phyloP scores from a whole-genome alignment of 2,888 invertebrate species.

The Phortica okadai region DNA sequence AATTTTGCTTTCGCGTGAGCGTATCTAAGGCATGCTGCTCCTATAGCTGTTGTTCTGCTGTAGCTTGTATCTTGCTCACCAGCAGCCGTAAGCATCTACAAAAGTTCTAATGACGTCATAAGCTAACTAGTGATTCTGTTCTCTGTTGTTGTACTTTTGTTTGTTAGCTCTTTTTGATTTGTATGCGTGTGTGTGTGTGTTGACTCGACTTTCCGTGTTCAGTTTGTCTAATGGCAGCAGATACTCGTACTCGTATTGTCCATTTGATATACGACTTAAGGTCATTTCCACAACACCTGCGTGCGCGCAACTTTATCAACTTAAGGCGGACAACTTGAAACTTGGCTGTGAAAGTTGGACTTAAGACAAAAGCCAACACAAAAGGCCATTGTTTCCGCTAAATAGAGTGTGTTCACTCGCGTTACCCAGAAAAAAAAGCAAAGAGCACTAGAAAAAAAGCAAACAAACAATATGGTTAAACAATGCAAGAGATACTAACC shows the following conservation, averaged over 20 bases:
- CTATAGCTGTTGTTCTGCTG: too few relatives aligned
- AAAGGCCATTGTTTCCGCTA: constrained; percentile 14
- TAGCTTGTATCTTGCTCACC: constrained; percentile 7
- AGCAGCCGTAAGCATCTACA: constrained; percentile 8
- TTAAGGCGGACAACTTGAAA: not conserved
- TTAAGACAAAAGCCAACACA: constrained; percentile 11
- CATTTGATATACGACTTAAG: constrained; percentile 20
- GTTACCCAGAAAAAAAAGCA: not conserved
- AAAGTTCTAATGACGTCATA: constrained; percentile 28
- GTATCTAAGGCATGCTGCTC: not conserved
- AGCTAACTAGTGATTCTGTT: not conserved
- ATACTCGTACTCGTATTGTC: not conserved
- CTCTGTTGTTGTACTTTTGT: not conserved
- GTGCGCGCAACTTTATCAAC: not conserved
- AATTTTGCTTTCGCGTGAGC: constrained; percentile 6
- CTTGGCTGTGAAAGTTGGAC: constrained; percentile 7
- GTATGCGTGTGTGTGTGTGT: not conserved
- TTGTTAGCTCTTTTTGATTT: constrained; percentile 18
- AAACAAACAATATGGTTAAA: not conserved
- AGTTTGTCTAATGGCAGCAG: not conserved
- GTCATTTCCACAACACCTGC: constrained; percentile 9
- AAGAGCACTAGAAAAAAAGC: not conserved
- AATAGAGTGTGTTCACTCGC: constrained; percentile 12
- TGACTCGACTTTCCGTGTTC: not conserved
- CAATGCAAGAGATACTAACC: not conserved